Conservation (phyloP, 2,888 invertebrate species). For the Ormyrus pomaceus region DNA sequence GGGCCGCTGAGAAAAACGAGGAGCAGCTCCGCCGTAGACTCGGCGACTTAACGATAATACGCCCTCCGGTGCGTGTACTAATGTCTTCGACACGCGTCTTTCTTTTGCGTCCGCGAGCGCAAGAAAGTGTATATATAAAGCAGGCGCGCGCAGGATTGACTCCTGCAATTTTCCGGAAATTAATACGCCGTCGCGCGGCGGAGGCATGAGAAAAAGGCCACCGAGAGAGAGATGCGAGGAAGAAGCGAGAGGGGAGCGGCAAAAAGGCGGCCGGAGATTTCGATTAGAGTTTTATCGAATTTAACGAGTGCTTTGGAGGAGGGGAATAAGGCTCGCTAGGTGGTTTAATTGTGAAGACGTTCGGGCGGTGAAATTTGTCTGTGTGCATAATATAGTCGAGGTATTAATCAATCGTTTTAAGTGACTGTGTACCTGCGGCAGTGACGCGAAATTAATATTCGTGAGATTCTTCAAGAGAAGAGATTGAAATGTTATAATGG, state of each 20-base stretch:
- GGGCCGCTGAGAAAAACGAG: neutral
- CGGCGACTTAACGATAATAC: slow-evolving; percentile 32
- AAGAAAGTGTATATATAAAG: neutral
- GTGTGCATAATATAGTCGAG: too few species aligned
- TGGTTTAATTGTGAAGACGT: too few species aligned
- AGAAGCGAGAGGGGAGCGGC: neutral
- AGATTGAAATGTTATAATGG: slow-evolving; percentile 1
- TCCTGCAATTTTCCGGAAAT: slow-evolving; percentile 56
- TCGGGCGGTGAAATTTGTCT: too few species aligned
- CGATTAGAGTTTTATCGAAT: too few species aligned
- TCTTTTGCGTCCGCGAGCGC: neutral
- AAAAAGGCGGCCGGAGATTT: too few species aligned
- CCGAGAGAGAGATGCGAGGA: slow-evolving; percentile 5
- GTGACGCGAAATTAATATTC: too few species aligned
- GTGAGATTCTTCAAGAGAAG: neutral
- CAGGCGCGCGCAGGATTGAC: neutral
- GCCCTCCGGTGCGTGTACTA: too few species aligned
- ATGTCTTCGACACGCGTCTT: neutral
- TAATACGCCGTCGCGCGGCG: slow-evolving; percentile 47
- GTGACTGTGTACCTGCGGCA: too few species aligned
- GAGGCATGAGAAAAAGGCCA: neutral
- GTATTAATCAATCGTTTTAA: too few species aligned
- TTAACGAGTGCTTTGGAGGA: too few species aligned
- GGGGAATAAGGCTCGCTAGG: too few species aligned
- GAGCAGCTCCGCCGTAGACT: neutral